A percentile compares a stretch with the other conserved stretches of the same genome.
These are phyloP conservation scores for Tigriopus japonicus DNA, from an alignment of 1,140 invertebrate species.

Conservation along the genomic window DNA sequence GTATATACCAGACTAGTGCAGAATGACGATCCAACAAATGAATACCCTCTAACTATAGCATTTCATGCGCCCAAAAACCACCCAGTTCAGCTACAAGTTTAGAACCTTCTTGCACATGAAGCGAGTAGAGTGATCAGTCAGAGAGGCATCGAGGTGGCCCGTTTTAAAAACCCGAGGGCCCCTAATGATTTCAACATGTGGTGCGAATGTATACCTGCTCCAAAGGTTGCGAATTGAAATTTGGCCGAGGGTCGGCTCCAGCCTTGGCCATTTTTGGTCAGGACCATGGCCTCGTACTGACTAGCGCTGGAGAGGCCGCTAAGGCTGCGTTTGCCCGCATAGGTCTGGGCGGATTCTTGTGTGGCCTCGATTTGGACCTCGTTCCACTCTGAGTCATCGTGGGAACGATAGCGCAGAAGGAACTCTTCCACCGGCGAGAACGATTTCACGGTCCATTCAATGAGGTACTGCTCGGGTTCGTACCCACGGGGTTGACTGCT, in stretches of 20 bases:
- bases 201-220: background rate
- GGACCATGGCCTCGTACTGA: background rate
- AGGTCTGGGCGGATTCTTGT: background rate
- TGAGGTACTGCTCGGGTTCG: background rate
- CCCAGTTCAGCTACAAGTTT: too few relatives aligned
- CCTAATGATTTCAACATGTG: too few relatives aligned
- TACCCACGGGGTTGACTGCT: background rate
- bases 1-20: too few relatives aligned
- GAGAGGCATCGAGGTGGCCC: too few relatives aligned
- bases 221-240: slow-evolving; percentile 8
- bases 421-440: background rate
- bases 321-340: background rate
- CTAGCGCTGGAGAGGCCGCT: background rate
- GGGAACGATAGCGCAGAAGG: background rate
- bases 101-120: too few relatives aligned
- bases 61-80: too few relatives aligned
- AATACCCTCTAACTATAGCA: too few relatives aligned
- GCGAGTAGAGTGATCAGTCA: too few relatives aligned
- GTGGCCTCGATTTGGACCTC: background rate
- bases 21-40: too few relatives aligned
- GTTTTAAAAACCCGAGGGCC: too few relatives aligned
- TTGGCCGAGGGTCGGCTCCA: background rate
- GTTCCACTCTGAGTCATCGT: background rate
- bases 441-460: background rate
- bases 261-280: background rate